These are phyloP conservation scores for Hyles lineata DNA, from an alignment of 2,888 invertebrate genomes.

Conservation along the genomic window DNA sequence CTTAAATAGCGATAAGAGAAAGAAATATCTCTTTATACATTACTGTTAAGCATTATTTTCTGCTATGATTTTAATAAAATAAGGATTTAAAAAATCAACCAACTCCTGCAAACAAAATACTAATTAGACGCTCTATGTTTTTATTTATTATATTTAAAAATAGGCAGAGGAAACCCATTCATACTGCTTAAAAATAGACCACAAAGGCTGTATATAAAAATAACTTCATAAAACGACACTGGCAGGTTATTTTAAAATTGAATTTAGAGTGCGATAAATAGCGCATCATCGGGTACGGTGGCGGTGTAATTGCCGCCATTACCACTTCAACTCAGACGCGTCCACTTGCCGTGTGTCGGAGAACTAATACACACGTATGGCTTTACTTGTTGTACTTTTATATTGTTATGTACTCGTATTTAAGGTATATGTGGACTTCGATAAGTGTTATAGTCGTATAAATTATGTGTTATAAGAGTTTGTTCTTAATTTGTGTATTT, in stretches of 20 bases:
- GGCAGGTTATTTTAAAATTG: slow-evolving; percentile 23
- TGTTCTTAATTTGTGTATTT: no score
- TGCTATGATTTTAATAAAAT: no score
- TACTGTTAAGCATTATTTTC: no score
- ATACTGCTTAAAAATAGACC: neutral
- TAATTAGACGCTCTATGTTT: no score
- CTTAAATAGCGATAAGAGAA: no score
- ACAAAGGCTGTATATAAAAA: neutral
- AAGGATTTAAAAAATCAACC: no score
- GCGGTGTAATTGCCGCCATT: slow-evolving; percentile 51
- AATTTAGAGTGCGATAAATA: slow-evolving; percentile 45
- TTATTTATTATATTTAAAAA: neutral
- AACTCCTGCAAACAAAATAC: no score
- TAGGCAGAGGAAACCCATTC: neutral
- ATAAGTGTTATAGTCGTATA: no score
- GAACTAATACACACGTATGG: neutral
- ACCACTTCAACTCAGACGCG: slow-evolving; percentile 49
- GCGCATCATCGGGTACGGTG: slow-evolving; percentile 35
- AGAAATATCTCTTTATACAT: no score
- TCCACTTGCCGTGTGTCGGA: neutral
- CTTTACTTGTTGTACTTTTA: neutral
- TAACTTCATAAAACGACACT: slow-evolving; percentile 4
- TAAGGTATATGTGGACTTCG: no score
- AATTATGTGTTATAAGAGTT: no score
- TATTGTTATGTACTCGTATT: no score